Conservation (phyloP, 2,797 vertebrate species). For the Protosalanx chinensis region DNA sequence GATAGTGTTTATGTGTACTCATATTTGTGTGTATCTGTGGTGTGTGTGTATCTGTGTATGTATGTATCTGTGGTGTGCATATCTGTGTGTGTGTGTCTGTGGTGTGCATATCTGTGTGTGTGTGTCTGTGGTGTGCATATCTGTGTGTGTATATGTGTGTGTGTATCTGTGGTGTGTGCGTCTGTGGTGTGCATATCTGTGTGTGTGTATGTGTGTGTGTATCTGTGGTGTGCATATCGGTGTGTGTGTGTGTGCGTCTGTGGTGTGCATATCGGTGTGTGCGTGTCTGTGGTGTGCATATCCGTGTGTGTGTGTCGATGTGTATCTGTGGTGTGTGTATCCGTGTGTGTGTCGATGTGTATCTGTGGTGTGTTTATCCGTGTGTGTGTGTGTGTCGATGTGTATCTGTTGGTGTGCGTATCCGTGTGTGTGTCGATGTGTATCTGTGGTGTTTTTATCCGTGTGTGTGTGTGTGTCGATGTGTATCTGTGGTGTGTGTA, state of each 20-base stretch:
- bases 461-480: too few species aligned
- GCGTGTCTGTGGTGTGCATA: too few species aligned
- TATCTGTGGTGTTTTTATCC: too few species aligned
- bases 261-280: too few species aligned
- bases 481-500: too few species aligned
- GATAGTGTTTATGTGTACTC: too few species aligned
- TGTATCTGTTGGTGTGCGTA: too few species aligned
- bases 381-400: too few species aligned
- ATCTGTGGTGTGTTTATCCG: constrained; percentile 12
- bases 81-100: neutral
- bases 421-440: too few species aligned
- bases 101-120: constrained; percentile 1
- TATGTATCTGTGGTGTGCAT: neutral
- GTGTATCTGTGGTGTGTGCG: neutral
- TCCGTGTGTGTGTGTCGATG: too few species aligned
- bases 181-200: constrained; percentile 3
- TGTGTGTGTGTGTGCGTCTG: too few species aligned
- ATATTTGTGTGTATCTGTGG: neutral
- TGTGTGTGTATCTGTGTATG: constrained; percentile 6
- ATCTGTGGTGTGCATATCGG: constrained; percentile 11
- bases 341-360: constrained; percentile 5
- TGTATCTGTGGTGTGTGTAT: neutral
- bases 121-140: neutral
- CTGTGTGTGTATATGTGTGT: too few species aligned
- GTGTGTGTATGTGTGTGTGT: neutral